phyloP scores from a whole-genome alignment of 2,113 vertebrate genomes.

The Paradoxurus hermaphroditus region DNA sequence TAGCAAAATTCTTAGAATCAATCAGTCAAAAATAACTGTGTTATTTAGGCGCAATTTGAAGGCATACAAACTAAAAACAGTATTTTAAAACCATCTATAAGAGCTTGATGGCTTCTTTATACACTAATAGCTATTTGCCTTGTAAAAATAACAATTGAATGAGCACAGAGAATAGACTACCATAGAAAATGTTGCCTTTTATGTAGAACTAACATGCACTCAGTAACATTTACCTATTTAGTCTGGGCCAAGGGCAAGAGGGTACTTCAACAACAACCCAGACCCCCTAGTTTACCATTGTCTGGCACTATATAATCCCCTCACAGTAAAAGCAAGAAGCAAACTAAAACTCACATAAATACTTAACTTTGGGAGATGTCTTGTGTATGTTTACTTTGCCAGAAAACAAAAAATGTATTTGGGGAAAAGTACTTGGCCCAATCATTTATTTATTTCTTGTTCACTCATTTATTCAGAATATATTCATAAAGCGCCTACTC shows the following conservation, averaged over 20 bases:
- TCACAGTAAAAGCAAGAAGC: background rate
- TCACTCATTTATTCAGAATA: background rate
- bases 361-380: background rate
- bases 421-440: background rate
- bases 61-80: slow-evolving; percentile 73
- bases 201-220: background rate
- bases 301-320: background rate
- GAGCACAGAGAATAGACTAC: background rate
- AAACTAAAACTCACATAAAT: background rate
- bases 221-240: slow-evolving; percentile 10
- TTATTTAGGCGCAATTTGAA: slow-evolving; percentile 73
- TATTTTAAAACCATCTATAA: slow-evolving; percentile 61
- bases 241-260: background rate
- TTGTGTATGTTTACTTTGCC: background rate
- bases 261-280: background rate
- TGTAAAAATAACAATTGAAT: slow-evolving; percentile 64
- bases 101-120: slow-evolving; percentile 45
- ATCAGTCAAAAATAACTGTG: slow-evolving; percentile 78
- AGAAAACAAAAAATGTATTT: background rate
- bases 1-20: slow-evolving; percentile 78
- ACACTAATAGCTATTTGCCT: slow-evolving; percentile 47
- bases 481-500: background rate
- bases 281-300: background rate
- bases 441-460: background rate
- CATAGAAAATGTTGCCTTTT: slow-evolving; percentile 22